phyloP scores from a whole-genome alignment of 2,113 vertebrate species.

The Oriolus oriolus region DNA sequence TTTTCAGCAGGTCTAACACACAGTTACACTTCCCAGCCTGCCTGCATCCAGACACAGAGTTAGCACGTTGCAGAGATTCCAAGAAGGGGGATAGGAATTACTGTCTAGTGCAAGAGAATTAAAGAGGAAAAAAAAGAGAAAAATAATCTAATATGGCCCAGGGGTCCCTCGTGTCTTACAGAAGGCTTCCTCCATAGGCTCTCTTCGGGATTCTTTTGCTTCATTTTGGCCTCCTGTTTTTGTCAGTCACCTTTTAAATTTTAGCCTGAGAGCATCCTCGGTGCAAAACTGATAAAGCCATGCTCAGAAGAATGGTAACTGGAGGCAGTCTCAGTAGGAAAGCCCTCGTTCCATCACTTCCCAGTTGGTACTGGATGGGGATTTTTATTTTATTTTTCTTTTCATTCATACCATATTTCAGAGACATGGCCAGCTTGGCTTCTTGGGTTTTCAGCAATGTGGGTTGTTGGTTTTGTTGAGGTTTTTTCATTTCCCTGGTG shows the following conservation, averaged over 20 bases:
- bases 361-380: neutral
- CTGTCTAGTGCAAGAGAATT: neutral
- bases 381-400: neutral
- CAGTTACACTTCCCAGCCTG: neutral
- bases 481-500: neutral
- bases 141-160: neutral
- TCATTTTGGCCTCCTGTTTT: neutral
- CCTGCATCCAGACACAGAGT: neutral
- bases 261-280: neutral
- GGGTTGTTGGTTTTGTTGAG: neutral
- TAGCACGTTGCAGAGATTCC: accelerated
- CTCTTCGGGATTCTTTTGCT: neutral
- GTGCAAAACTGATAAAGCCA: neutral
- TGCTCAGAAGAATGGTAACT: neutral
- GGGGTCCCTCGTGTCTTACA: neutral
- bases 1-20: neutral
- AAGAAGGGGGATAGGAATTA: neutral
- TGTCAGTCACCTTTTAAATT: neutral
- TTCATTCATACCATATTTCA: neutral
- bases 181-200: neutral
- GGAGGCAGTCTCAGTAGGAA: neutral
- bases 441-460: neutral
- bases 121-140: neutral
- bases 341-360: neutral
- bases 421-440: neutral